Percentiles rank a stretch among this genome's conserved stretches.
Conservation (phyloP, 2,797 vertebrate genomes). For the Enteromius trimaculatus region DNA sequence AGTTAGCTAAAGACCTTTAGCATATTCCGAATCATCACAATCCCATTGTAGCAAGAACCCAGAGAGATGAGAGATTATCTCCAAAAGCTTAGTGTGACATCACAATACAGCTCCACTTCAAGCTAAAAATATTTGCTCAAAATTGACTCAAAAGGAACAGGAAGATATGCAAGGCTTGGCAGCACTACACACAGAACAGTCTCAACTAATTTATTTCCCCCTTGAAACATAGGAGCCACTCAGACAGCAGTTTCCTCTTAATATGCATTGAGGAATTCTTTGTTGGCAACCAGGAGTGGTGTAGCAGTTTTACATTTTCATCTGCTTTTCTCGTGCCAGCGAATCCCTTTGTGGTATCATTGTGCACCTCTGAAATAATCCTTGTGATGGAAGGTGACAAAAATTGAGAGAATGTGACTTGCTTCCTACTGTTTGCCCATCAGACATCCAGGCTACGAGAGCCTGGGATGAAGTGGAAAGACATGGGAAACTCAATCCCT, state of each 20-base stretch:
- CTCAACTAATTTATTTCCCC: constrained; percentile 70
- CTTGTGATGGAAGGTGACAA: constrained; percentile 54
- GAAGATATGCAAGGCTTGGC: constrained; percentile 60
- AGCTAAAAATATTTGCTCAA: constrained; percentile 54
- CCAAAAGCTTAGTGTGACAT: constrained; percentile 40
- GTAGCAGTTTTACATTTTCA: constrained; percentile 73
- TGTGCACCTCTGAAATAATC: constrained; percentile 69
- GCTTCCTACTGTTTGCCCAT: constrained; percentile 61
- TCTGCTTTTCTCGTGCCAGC: constrained; percentile 67
- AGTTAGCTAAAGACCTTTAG: constrained; percentile 14
- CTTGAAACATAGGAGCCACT: constrained; percentile 41
- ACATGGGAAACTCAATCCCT: not conserved
- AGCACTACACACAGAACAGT: constrained; percentile 62
- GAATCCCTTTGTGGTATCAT: constrained; percentile 63
- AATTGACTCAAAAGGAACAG: constrained; percentile 29
- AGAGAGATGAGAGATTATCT: constrained; percentile 49
- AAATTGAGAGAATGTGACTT: constrained; percentile 53
- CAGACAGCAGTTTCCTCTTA: constrained; percentile 69
- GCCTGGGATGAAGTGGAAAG: constrained; percentile 37
- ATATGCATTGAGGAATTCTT: constrained; percentile 67
- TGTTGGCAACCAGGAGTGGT: constrained; percentile 68
- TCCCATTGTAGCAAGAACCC: constrained; percentile 17
- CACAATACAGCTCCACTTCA: constrained; percentile 30
- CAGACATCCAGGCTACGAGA: constrained; percentile 44
- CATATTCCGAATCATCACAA: constrained; percentile 34